These are phyloP conservation scores for Aphis gossypii DNA, from an alignment of 1,140 invertebrate species.

Conservation along the genomic window DNA sequence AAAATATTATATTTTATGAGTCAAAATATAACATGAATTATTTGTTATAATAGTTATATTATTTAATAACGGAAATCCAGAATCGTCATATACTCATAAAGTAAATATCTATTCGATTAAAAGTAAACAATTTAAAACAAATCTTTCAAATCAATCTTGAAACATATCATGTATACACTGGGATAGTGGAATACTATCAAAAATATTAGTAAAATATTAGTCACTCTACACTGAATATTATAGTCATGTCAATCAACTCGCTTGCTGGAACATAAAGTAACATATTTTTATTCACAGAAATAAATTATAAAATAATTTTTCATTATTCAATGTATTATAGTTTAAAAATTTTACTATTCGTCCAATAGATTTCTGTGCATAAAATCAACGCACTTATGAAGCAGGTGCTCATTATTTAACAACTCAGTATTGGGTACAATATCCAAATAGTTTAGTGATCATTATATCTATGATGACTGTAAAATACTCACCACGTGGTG, in stretches of 20 bases:
- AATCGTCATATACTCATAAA: not conserved
- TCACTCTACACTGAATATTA: not conserved
- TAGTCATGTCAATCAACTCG: not conserved
- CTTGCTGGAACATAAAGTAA: not conserved
- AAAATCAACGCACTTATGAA: not conserved
- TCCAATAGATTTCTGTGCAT: not conserved
- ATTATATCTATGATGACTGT: not conserved
- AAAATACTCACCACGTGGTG: not conserved
- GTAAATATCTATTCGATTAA: not conserved
- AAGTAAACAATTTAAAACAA: not conserved
- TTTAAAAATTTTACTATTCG: not conserved
- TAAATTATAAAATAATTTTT: not conserved
- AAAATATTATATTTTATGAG: not conserved
- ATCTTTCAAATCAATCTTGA: not conserved
- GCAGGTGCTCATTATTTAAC: not conserved
- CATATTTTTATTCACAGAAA: not conserved
- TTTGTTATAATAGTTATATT: not conserved
- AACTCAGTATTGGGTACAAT: not conserved
- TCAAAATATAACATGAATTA: not conserved
- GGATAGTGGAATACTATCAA: not conserved
- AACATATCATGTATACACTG: not conserved
- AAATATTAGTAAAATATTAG: not conserved
- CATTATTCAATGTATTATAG: not conserved
- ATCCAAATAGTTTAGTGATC: not conserved
- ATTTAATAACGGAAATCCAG: not conserved